phyloP scores from a whole-genome alignment of 2,113 vertebrate genomes.

The Trachemys scripta region DNA sequence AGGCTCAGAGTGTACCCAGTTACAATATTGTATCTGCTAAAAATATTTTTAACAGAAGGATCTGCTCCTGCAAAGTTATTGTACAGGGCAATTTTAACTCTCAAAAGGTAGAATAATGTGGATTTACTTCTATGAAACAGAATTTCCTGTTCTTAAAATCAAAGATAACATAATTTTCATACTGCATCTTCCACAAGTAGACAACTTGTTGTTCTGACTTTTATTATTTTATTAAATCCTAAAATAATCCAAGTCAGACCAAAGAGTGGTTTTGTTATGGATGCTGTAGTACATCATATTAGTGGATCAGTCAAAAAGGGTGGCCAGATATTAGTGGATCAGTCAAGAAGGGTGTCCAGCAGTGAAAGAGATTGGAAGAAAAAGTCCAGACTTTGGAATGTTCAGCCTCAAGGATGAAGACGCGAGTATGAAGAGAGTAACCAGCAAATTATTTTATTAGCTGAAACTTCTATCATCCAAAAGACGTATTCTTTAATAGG shows the following conservation, averaged over 20 bases:
- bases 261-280: background rate
- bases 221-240: background rate
- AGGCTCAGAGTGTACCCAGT: too few relatives aligned
- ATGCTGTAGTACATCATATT: background rate
- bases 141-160: background rate
- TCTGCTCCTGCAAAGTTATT: background rate
- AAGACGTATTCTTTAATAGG: background rate
- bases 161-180: background rate
- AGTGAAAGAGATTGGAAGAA: background rate
- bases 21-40: background rate
- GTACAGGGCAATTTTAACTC: background rate
- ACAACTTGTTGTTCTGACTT: background rate
- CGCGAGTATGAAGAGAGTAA: background rate
- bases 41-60: background rate
- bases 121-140: background rate
- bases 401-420: accelerated
- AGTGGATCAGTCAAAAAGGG: too few relatives aligned
- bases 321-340: background rate
- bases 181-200: background rate
- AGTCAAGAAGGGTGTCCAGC: background rate
- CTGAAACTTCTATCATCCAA: background rate
- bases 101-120: background rate
- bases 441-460: background rate
- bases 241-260: background rate
- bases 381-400: background rate